Percentiles rank a stretch among this genome's conserved stretches.
These are phyloP conservation scores for Esox lucius DNA, from an alignment of 2,797 vertebrate species.

Conservation along the genomic window DNA sequence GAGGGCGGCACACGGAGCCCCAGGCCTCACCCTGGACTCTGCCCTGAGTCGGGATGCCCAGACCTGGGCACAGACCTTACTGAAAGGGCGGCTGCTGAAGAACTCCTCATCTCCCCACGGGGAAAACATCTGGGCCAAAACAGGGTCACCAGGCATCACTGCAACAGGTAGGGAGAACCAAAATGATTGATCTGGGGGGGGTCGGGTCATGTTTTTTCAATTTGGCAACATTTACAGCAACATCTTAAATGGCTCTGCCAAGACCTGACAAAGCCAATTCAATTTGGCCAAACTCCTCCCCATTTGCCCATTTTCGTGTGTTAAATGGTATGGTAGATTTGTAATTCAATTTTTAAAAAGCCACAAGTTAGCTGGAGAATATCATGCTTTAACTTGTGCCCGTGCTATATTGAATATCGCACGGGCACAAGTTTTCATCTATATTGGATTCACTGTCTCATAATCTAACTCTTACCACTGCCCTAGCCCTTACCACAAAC, in stretches of 20 bases:
- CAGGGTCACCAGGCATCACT: slow-evolving; percentile 28
- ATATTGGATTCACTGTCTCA: too few species aligned
- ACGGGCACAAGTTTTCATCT: too few species aligned
- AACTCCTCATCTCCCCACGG: slow-evolving; percentile 40
- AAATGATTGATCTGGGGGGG: not conserved
- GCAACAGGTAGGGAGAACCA: slow-evolving; percentile 29
- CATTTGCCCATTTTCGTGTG: too few species aligned
- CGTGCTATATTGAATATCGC: too few species aligned
- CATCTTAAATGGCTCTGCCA: not conserved
- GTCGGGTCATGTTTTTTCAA: not conserved
- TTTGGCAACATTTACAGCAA: not conserved
- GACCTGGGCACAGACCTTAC: slow-evolving; percentile 42
- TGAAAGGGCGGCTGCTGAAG: slow-evolving; percentile 26
- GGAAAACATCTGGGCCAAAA: slow-evolving; percentile 52
- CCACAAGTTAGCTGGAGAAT: too few species aligned
- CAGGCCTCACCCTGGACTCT: slow-evolving; percentile 32
- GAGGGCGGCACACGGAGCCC: slow-evolving; percentile 39
- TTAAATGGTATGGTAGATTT: too few species aligned
- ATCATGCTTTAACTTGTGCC: too few species aligned
- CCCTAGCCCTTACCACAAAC: not conserved
- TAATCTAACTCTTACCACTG: not conserved
- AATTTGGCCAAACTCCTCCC: too few species aligned
- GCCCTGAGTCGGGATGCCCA: slow-evolving; percentile 37
- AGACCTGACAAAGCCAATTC: too few species aligned
- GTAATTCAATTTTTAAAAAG: too few species aligned